phyloP scores from a whole-genome alignment of 2,888 invertebrate genomes.

The Eupithecia dodoneata region DNA sequence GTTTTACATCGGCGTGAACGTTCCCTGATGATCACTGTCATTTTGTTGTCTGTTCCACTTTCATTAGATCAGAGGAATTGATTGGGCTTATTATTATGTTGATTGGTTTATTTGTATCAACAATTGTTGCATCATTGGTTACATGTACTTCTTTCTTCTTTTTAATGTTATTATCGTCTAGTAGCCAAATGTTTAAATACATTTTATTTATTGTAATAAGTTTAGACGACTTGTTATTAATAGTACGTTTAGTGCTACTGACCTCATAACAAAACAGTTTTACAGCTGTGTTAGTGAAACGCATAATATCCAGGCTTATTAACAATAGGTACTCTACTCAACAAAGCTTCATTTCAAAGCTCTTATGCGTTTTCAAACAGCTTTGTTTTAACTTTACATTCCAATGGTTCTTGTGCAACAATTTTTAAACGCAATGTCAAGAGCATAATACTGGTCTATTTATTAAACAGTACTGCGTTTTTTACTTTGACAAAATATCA shows the following conservation, averaged over 20 bases:
- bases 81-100: constrained; percentile 62
- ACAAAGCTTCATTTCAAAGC: constrained; percentile 49
- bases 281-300: background rate
- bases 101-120: constrained; percentile 52
- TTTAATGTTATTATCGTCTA: constrained; percentile 6
- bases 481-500: background rate
- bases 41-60: constrained; percentile 53
- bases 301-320: constrained; percentile 11
- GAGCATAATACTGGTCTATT: constrained; percentile 52
- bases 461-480: background rate
- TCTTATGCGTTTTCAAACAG: constrained; percentile 44
- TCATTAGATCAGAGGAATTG: constrained; percentile 60
- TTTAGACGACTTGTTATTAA: background rate
- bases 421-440: constrained; percentile 49
- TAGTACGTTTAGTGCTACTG: background rate
- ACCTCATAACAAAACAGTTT: background rate
- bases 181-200: background rate
- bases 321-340: constrained; percentile 38
- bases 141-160: constrained; percentile 10
- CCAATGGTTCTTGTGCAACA: constrained; percentile 58
- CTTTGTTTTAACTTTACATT: constrained; percentile 69
- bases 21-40: constrained; percentile 61
- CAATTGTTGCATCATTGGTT: constrained; percentile 38
- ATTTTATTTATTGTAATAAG: background rate
- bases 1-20: constrained; percentile 59